Conservation (phyloP, 2,888 invertebrate species). For the Pteria penguin region DNA sequence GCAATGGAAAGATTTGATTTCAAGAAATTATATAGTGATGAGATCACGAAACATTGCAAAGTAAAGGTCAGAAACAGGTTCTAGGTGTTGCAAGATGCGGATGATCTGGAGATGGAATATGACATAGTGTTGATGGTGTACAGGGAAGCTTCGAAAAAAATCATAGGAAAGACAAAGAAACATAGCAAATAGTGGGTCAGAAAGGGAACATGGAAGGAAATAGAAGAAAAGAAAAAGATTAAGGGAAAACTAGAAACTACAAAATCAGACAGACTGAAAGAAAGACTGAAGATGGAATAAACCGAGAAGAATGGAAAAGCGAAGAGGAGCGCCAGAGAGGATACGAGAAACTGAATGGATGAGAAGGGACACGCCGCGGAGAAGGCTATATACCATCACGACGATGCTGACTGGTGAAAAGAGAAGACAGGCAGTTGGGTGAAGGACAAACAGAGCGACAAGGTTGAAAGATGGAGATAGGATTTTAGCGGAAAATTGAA, state of each 20-base stretch:
- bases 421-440: conserved; percentile 9
- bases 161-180: too few species aligned
- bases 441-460: conserved; percentile 11
- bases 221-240: too few species aligned
- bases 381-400: conserved; percentile 1
- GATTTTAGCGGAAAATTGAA: conserved; percentile 14
- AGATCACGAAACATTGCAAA: too few species aligned
- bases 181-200: too few species aligned
- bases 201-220: too few species aligned
- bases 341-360: conserved; percentile 1
- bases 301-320: neutral
- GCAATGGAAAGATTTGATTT: neutral
- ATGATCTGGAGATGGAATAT: too few species aligned
- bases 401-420: conserved; percentile 1
- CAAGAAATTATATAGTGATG: too few species aligned
- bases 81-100: too few species aligned
- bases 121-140: too few species aligned
- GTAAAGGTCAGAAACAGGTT: too few species aligned
- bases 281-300: neutral
- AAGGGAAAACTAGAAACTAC: neutral
- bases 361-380: neutral
- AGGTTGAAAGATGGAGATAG: conserved; percentile 5
- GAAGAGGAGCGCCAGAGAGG: neutral
- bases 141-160: too few species aligned
- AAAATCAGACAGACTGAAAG: neutral